phyloP scores from a whole-genome alignment of 2,797 vertebrate species.

The Yasuhikotakia modesta region DNA sequence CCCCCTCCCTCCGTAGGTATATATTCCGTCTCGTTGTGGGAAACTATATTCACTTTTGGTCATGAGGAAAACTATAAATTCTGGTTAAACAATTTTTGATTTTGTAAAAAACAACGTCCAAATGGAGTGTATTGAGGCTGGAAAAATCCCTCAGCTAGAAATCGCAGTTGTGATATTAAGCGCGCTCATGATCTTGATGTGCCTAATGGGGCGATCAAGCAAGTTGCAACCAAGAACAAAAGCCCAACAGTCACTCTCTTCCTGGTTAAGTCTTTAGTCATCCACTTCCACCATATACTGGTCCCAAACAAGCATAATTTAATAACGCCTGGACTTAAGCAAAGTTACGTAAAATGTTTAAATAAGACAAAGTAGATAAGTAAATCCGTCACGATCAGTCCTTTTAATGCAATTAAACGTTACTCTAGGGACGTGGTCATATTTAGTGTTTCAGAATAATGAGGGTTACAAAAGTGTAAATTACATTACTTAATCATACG shows the following conservation, averaged over 20 bases:
- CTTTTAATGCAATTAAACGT: conserved; percentile 74
- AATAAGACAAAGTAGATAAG: conserved; percentile 69
- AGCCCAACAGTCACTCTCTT: conserved; percentile 84
- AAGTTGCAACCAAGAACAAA: conserved; percentile 93
- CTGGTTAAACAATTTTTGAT: background rate
- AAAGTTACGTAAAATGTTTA: conserved; percentile 90
- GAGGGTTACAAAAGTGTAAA: conserved; percentile 81
- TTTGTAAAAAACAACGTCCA: conserved; percentile 8
- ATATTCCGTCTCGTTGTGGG: conserved; percentile 4
- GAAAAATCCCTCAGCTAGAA: conserved; percentile 12
- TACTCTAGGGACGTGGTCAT: conserved; percentile 84
- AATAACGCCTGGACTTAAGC: conserved; percentile 88
- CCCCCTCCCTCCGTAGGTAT: conserved; percentile 25
- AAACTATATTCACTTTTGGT: conserved; percentile 16
- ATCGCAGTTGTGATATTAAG: conserved; percentile 80
- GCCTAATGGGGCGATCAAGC: conserved; percentile 98
- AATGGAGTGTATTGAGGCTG: background rate
- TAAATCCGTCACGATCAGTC: conserved; percentile 78
- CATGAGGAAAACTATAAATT: background rate
- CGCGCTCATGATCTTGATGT: conserved; percentile 87
- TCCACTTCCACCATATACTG: conserved; percentile 55
- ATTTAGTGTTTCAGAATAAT: conserved; percentile 76
- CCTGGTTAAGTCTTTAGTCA: conserved; percentile 78
- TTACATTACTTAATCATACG: conserved; percentile 86
- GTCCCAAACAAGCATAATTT: conserved; percentile 82